Conservation (phyloP, 64 coral and sea anemone species). For the Actinia tenebrosa region DNA sequence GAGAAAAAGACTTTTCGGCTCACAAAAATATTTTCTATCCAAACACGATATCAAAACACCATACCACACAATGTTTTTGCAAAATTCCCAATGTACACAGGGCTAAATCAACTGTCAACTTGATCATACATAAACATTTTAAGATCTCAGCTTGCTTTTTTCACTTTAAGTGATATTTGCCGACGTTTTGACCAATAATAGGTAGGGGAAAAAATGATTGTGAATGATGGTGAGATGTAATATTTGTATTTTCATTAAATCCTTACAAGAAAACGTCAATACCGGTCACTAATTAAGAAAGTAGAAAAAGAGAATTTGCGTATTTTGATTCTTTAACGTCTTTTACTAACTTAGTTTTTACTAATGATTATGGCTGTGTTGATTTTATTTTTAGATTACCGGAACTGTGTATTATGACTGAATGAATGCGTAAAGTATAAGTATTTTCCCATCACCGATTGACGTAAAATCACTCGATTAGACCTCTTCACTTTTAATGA, state of each 20-base stretch:
- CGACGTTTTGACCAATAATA: background rate
- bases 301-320: background rate
- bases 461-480: background rate
- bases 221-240: background rate
- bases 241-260: slow-evolving; percentile 1
- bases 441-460: background rate
- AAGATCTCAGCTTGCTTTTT: background rate
- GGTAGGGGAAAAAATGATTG: background rate
- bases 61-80: background rate
- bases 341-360: background rate
- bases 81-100: background rate
- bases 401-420: background rate
- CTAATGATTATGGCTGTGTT: background rate
- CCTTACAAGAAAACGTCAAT: background rate
- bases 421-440: background rate
- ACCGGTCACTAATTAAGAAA: background rate
- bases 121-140: background rate
- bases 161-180: background rate
- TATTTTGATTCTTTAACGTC: background rate
- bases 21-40: too few relatives aligned
- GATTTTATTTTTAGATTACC: background rate
- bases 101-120: background rate
- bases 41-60: background rate
- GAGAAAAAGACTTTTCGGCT: background rate
- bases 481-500: too few relatives aligned